These are phyloP conservation scores for Cuculus canorus DNA, from an alignment of 2,797 vertebrate genomes.

Conservation along the genomic window DNA sequence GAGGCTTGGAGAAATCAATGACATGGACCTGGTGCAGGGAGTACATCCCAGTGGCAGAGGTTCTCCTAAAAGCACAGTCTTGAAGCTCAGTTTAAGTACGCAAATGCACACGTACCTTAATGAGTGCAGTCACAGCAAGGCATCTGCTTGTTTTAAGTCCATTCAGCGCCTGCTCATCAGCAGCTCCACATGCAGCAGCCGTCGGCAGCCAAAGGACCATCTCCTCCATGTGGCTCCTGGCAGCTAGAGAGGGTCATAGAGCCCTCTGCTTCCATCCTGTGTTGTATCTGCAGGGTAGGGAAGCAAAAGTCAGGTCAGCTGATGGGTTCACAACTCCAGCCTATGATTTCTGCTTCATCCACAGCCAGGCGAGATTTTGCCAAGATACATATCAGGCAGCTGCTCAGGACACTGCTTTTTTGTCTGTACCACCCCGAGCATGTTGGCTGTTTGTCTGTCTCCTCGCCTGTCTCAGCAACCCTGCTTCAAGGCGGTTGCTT, in stretches of 20 bases:
- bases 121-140: not conserved
- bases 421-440: not conserved
- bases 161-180: not conserved
- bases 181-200: not conserved
- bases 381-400: constrained; percentile 38
- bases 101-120: not conserved
- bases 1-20: not conserved
- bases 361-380: not conserved
- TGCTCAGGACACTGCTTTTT: constrained; percentile 35
- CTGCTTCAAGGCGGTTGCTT: rapidly evolving
- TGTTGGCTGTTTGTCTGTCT: not conserved
- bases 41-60: not conserved
- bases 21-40: rapidly evolving
- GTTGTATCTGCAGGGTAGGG: not conserved
- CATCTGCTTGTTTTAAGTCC: not conserved
- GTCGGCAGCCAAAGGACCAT: not conserved
- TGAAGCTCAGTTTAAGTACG: not conserved
- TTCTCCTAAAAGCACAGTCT: not conserved
- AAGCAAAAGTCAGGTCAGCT: not conserved
- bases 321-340: not conserved
- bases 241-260: not conserved
- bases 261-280: not conserved
- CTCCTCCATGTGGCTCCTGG: not conserved
- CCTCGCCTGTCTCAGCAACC: rapidly evolving
- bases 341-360: not conserved